A percentile compares a stretch with the other conserved stretches of the same genome.
phyloP scores from a whole-genome alignment of 2,888 invertebrate genomes.

The Geotrupes spiniger region DNA sequence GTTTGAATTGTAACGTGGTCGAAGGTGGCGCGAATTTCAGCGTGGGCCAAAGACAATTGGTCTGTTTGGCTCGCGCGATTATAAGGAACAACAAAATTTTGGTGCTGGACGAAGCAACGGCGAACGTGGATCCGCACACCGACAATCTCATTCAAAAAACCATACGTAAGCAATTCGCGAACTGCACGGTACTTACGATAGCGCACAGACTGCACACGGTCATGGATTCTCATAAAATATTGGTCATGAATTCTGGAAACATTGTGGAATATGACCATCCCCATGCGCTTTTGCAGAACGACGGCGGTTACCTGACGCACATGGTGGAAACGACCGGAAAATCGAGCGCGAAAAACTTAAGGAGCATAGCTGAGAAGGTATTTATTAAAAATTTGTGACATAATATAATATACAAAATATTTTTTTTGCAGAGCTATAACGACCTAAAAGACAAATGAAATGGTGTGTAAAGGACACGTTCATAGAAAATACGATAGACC shows the following conservation, averaged over 20 bases:
- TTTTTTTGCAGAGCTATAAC: constrained; percentile 17
- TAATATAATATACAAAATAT: background rate
- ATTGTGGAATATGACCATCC: constrained; percentile 75
- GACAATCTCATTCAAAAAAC: constrained; percentile 57
- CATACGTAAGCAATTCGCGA: constrained; percentile 67
- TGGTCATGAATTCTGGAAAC: constrained; percentile 73
- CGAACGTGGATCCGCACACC: constrained; percentile 53
- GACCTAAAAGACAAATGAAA: constrained; percentile 15
- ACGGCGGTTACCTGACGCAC: constrained; percentile 18
- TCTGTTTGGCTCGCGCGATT: constrained; percentile 55
- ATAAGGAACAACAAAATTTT: constrained; percentile 51
- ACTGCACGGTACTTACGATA: constrained; percentile 76
- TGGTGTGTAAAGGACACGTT: background rate
- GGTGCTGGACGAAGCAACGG: constrained; percentile 56
- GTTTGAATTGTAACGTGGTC: constrained; percentile 24
- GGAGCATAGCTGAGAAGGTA: constrained; percentile 20
- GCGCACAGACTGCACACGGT: constrained; percentile 79
- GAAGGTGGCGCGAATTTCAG: constrained; percentile 53
- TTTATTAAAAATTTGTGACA: background rate
- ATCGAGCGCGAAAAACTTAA: constrained; percentile 21
- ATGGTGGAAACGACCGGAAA: constrained; percentile 23
- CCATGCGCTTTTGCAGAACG: constrained; percentile 56
- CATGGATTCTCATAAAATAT: constrained; percentile 76
- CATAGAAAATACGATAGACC: background rate
- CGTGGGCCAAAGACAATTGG: constrained; percentile 55